Evolutionary conservation across 2,888 invertebrate species (phyloP).

Genomic region (Alloscopus bannaensis): DNA sequence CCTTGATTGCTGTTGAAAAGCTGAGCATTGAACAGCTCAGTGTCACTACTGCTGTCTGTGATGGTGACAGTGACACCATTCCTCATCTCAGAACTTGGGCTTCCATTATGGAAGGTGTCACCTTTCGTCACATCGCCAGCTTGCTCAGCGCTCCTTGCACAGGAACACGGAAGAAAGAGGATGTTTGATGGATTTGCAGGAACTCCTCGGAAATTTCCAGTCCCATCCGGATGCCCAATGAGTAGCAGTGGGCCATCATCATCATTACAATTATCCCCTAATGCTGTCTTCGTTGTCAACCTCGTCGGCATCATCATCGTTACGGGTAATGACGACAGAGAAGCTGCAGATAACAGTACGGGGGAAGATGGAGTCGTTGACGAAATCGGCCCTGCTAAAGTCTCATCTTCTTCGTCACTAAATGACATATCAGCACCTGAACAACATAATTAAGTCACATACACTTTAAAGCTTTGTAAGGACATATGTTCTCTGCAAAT

Average conservation of each 20-base stretch:
- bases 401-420: constrained; percentile 71
- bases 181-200: background rate
- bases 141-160: constrained; percentile 4
- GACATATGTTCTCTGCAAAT: background rate
- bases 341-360: constrained; percentile 25
- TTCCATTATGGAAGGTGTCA: constrained; percentile 28
- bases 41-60: constrained; percentile 52
- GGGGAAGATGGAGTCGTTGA: constrained; percentile 8
- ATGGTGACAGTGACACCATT: constrained; percentile 54
- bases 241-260: constrained; percentile 41
- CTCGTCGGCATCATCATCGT: constrained; percentile 25
- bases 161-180: constrained; percentile 51
- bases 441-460: background rate
- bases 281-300: constrained; percentile 21
- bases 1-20: constrained; percentile 21
- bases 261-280: constrained; percentile 7
- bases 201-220: constrained; percentile 26
- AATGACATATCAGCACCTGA: constrained; percentile 73
- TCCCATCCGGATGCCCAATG: constrained; percentile 36
- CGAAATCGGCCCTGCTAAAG: background rate
- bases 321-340: constrained; percentile 38
- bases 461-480: background rate
- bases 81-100: constrained; percentile 8
- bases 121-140: constrained; percentile 5
- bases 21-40: constrained; percentile 15